phyloP scores from a whole-genome alignment of 2,113 vertebrate species.

The Tyrannus savana region DNA sequence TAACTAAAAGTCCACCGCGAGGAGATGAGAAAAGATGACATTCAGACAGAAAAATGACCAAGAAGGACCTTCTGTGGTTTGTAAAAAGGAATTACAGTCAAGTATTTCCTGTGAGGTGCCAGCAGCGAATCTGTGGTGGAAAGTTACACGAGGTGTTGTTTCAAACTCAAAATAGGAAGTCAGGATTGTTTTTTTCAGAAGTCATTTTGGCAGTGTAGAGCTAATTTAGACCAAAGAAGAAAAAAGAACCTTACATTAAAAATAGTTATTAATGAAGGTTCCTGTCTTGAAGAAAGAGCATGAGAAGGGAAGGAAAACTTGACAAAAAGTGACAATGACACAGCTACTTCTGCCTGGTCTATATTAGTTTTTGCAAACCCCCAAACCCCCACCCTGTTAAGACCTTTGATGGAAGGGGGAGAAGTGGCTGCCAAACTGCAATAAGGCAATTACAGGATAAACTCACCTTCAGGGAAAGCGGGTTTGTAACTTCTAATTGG shows the following conservation, averaged over 20 bases:
- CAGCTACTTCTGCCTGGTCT: background rate
- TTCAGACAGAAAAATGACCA: background rate
- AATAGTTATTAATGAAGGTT: background rate
- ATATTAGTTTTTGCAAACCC: background rate
- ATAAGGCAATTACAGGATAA: slow-evolving; percentile 22
- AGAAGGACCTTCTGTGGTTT: background rate
- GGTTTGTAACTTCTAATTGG: slow-evolving; percentile 43
- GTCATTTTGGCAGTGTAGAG: background rate
- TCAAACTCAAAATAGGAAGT: background rate
- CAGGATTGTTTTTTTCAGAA: background rate
- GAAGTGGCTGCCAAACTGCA: background rate
- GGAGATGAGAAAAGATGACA: background rate
- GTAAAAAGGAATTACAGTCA: background rate
- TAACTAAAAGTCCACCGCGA: background rate
- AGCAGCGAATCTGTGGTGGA: background rate
- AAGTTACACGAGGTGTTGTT: background rate
- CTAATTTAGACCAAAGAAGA: background rate
- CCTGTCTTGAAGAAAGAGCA: background rate
- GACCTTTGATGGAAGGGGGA: background rate
- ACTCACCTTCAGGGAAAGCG: slow-evolving; percentile 15
- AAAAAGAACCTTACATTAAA: background rate
- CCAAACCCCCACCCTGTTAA: background rate
- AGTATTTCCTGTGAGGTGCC: background rate
- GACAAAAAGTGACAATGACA: background rate
- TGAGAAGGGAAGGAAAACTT: background rate